These are phyloP conservation scores for Napeogenes inachia DNA, from an alignment of 2,888 invertebrate genomes.

Conservation along the genomic window DNA sequence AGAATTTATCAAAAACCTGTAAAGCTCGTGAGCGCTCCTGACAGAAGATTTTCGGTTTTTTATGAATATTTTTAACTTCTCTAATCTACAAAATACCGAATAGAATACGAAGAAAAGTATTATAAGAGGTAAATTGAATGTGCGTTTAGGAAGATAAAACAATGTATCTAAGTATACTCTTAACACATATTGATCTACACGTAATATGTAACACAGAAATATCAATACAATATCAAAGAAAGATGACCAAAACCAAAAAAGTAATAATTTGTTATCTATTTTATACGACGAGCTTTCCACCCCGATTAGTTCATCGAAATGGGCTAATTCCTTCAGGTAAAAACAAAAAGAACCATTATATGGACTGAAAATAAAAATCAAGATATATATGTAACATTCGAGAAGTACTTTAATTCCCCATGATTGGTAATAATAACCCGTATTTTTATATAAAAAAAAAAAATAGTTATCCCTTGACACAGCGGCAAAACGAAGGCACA, in stretches of 20 bases:
- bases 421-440: not conserved
- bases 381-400: no score
- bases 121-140: not conserved
- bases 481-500: not conserved
- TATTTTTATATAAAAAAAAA: not conserved
- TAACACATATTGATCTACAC: no score
- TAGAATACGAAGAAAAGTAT: slow-evolving; percentile 1
- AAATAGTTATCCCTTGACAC: not conserved
- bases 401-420: no score
- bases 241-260: no score
- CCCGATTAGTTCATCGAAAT: no score
- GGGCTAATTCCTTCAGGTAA: no score
- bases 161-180: not conserved
- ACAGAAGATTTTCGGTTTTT: not conserved
- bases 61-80: not conserved
- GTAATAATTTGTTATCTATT: no score
- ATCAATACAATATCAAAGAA: no score
- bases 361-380: no score
- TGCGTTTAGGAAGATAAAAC: slow-evolving; percentile 1
- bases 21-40: not conserved
- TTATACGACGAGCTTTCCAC: no score
- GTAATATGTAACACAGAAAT: no score
- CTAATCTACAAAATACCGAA: slow-evolving; percentile 1
- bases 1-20: slow-evolving; percentile 2
- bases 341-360: no score